Evolutionary conservation across 2,113 vertebrate genomes (phyloP).

Genomic region (Pantherophis guttatus): DNA sequence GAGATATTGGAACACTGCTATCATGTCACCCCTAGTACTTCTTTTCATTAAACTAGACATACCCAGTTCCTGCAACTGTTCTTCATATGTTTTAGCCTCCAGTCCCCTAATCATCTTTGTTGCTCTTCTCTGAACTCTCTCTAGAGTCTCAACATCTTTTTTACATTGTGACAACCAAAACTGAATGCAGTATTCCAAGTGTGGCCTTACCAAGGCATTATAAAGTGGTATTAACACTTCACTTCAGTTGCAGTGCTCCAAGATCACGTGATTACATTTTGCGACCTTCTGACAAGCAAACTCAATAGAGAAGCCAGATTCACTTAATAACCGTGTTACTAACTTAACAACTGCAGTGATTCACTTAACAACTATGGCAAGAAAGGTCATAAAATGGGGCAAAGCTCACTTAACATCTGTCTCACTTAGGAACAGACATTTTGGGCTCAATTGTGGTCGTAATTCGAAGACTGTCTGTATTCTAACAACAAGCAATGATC

Average conservation of each 20-base stretch:
- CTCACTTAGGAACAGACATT: not conserved
- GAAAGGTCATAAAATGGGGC: not conserved
- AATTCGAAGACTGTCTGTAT: not conserved
- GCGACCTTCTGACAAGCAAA: not conserved
- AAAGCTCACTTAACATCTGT: not conserved
- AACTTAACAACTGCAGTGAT: not conserved
- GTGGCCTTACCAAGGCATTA: too few species aligned
- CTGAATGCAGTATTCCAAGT: too few species aligned
- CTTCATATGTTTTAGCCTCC: too few species aligned
- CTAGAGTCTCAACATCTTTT: too few species aligned
- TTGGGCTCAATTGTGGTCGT: not conserved
- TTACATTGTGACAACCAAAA: too few species aligned
- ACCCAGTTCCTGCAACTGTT: too few species aligned
- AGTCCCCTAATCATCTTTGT: too few species aligned
- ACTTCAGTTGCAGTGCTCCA: not conserved
- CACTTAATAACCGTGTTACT: not conserved
- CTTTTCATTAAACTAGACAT: too few species aligned
- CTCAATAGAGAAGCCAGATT: not conserved
- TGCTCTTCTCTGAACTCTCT: too few species aligned
- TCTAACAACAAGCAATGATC: not conserved
- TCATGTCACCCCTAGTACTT: too few species aligned
- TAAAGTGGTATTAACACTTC: too few species aligned
- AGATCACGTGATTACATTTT: not conserved
- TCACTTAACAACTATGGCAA: not conserved
- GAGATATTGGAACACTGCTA: too few species aligned